phyloP scores from a whole-genome alignment of 1,140 invertebrate genomes.

The Papilio polytes region DNA sequence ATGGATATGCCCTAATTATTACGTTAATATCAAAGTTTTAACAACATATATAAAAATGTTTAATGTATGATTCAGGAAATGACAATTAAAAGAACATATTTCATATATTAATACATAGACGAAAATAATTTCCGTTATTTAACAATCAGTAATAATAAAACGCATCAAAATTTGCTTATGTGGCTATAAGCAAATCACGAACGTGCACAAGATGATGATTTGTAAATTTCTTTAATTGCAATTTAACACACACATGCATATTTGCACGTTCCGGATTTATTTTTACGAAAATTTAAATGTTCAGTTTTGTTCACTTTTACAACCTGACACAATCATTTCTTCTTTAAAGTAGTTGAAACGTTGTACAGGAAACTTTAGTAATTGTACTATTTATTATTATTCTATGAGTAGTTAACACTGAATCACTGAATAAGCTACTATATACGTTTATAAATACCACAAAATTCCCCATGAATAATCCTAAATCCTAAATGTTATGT shows the following conservation, averaged over 20 bases:
- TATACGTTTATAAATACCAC: neutral
- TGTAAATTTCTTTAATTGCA: neutral
- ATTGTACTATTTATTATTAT: too few species aligned
- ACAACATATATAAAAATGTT: neutral
- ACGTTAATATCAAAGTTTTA: neutral
- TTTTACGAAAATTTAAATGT: neutral
- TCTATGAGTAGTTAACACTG: too few species aligned
- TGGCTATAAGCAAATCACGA: neutral
- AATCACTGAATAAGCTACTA: too few species aligned
- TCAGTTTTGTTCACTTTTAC: neutral
- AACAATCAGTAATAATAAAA: neutral
- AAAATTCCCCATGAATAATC: neutral
- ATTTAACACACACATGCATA: neutral
- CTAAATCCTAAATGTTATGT: neutral
- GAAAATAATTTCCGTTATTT: too few species aligned
- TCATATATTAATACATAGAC: too few species aligned
- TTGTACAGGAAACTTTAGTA: too few species aligned
- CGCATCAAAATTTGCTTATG: neutral
- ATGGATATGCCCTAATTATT: slow-evolving; percentile 51
- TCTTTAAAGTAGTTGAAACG: neutral
- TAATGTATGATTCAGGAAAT: neutral
- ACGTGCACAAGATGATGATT: neutral
- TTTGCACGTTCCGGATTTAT: neutral
- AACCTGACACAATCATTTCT: neutral
- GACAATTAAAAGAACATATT: neutral